phyloP scores from a whole-genome alignment of 2,888 invertebrate genomes.

The Cabera pusaria region DNA sequence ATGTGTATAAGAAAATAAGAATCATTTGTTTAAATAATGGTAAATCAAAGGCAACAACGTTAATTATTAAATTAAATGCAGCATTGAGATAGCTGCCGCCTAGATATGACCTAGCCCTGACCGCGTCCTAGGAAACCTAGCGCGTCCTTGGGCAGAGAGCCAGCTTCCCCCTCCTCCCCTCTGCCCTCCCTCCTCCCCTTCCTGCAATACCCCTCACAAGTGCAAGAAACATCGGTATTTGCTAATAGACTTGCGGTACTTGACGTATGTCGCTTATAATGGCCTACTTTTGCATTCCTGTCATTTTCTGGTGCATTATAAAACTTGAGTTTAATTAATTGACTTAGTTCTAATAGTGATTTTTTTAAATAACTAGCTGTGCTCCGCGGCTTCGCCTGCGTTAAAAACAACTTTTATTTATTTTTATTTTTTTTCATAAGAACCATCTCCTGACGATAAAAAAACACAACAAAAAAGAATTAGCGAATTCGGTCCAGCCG shows the following conservation, averaged over 20 bases:
- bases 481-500: no score
- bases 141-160: slow-evolving; percentile 70
- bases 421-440: no score
- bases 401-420: no score
- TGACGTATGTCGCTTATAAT: slow-evolving; percentile 29
- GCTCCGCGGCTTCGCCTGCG: no score
- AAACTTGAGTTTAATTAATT: slow-evolving; percentile 7
- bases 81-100: slow-evolving; percentile 33
- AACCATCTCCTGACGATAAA: no score
- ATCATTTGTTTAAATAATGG: no score
- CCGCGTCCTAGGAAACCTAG: slow-evolving; percentile 70
- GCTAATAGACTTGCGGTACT: slow-evolving; percentile 55
- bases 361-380: no score
- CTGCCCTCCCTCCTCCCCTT: slow-evolving; percentile 16
- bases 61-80: no score
- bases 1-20: no score
- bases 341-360: no score
- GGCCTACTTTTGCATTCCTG: slow-evolving; percentile 35
- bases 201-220: slow-evolving; percentile 40
- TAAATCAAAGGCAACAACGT: no score
- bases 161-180: slow-evolving; percentile 41
- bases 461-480: no score
- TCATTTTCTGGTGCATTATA: slow-evolving; percentile 22
- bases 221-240: slow-evolving; percentile 62
- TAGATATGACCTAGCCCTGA: slow-evolving; percentile 59